These are phyloP conservation scores for Hymenopus coronatus DNA, from an alignment of 2,888 invertebrate genomes.

Conservation along the genomic window DNA sequence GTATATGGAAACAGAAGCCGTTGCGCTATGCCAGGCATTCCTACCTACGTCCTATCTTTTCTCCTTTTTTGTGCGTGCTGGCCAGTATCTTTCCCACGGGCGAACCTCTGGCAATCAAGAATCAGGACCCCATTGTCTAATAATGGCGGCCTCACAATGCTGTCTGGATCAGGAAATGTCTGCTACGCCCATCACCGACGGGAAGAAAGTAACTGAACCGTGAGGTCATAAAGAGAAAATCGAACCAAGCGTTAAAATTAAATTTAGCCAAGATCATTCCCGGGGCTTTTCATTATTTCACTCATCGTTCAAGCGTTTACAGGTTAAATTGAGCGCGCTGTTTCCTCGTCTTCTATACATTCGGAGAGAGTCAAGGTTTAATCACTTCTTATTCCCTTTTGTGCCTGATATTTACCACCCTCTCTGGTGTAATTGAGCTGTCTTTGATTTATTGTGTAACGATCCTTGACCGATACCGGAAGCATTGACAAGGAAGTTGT, in stretches of 20 bases:
- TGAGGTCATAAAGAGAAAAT: neutral
- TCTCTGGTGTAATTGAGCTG: too few species aligned
- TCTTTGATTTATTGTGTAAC: too few species aligned
- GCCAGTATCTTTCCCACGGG: neutral
- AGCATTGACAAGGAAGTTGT: too few species aligned
- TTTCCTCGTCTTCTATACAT: too few species aligned
- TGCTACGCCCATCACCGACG: neutral
- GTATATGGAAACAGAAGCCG: neutral
- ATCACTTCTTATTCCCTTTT: too few species aligned
- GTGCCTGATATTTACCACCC: too few species aligned
- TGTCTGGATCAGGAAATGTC: neutral
- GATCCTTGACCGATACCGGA: too few species aligned
- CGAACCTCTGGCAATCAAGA: slow-evolving; percentile 15
- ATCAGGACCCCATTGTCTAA: slow-evolving; percentile 17
- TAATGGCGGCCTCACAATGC: neutral
- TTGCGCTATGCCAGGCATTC: neutral
- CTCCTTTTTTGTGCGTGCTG: neutral
- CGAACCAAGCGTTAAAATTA: neutral
- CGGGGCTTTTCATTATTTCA: neutral
- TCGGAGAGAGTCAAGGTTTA: too few species aligned
- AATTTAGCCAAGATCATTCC: neutral
- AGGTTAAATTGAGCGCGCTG: too few species aligned
- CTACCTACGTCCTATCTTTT: neutral
- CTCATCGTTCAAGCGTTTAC: too few species aligned
- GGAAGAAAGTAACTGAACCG: neutral